Evolutionary conservation across 2,888 invertebrate species (phyloP).

Genomic region (Drosophila niveifrons): DNA sequence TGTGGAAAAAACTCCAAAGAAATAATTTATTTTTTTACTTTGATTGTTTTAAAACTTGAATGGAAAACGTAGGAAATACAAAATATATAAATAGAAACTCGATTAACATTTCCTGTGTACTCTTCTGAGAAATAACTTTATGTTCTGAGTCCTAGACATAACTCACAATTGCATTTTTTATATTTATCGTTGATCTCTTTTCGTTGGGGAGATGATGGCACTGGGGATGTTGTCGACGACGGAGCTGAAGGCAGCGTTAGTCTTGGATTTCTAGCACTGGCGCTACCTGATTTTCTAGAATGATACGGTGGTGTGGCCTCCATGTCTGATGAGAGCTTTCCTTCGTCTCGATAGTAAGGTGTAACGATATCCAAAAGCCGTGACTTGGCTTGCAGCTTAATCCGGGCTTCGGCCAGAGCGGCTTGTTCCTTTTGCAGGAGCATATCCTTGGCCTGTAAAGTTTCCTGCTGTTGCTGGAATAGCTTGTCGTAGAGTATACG

Average conservation of each 20-base stretch:
- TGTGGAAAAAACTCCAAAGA: slow-evolving; percentile 17
- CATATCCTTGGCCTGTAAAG: slow-evolving; percentile 13
- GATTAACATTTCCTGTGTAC: background rate
- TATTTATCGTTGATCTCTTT: background rate
- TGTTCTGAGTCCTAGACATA: background rate
- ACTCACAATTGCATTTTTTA: slow-evolving; percentile 4
- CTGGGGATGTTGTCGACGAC: background rate
- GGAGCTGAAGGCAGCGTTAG: background rate
- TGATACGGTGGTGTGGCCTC: background rate
- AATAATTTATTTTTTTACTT: slow-evolving; percentile 47
- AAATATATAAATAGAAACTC: slow-evolving; percentile 3
- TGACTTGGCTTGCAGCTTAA: slow-evolving; percentile 13
- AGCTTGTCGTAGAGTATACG: slow-evolving; percentile 58
- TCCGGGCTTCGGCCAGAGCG: background rate
- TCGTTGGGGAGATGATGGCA: background rate
- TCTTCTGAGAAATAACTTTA: background rate
- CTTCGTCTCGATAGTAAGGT: background rate
- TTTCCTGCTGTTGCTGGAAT: slow-evolving; percentile 42
- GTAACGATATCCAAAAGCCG: background rate
- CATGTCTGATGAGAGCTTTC: background rate
- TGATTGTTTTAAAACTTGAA: slow-evolving; percentile 8
- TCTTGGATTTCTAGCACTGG: background rate
- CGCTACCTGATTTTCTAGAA: background rate
- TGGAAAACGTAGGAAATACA: slow-evolving; percentile 2
- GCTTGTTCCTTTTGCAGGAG: slow-evolving; percentile 14